Evolutionary conservation across 2,888 invertebrate species (phyloP).

Genomic region (Synanthedon tipuliformis): DNA sequence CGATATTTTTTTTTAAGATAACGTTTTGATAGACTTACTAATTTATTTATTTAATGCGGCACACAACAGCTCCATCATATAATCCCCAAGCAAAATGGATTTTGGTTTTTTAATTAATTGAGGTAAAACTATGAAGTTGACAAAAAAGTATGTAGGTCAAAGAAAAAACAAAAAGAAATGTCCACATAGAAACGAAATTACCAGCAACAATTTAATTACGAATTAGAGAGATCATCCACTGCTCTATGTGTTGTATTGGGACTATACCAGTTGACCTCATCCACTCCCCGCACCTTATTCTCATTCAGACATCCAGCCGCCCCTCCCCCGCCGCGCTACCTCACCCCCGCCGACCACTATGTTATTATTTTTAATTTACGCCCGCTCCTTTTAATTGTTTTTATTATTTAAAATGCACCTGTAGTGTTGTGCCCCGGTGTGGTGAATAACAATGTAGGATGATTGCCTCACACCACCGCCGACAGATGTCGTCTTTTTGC

Average conservation of each 20-base stretch:
- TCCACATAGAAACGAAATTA: too few relatives aligned
- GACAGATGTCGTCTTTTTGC: constrained; percentile 31
- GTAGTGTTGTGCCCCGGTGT: constrained; percentile 7
- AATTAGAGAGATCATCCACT: too few relatives aligned
- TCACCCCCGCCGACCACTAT: constrained; percentile 8
- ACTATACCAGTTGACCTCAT: not conserved
- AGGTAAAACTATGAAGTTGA: too few relatives aligned
- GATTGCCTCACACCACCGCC: constrained; percentile 4
- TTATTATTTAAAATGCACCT: constrained; percentile 16
- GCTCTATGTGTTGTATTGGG: not conserved
- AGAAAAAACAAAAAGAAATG: too few relatives aligned
- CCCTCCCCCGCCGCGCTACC: constrained; percentile 5
- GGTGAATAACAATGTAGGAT: constrained; percentile 6
- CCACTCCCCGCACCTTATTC: not conserved
- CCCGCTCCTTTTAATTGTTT: constrained; percentile 20
- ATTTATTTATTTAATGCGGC: too few relatives aligned
- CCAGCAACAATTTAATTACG: too few relatives aligned
- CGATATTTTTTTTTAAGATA: too few relatives aligned
- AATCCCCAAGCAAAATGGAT: too few relatives aligned
- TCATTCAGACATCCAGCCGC: not conserved
- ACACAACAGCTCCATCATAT: too few relatives aligned
- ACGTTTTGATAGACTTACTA: too few relatives aligned
- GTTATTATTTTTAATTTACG: constrained; percentile 29
- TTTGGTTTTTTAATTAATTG: too few relatives aligned
- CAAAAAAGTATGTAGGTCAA: too few relatives aligned